Base-by-base conservation (phyloP, 2,113 vertebrate genomes). In the Heterotilapia buettikoferi region DNA sequence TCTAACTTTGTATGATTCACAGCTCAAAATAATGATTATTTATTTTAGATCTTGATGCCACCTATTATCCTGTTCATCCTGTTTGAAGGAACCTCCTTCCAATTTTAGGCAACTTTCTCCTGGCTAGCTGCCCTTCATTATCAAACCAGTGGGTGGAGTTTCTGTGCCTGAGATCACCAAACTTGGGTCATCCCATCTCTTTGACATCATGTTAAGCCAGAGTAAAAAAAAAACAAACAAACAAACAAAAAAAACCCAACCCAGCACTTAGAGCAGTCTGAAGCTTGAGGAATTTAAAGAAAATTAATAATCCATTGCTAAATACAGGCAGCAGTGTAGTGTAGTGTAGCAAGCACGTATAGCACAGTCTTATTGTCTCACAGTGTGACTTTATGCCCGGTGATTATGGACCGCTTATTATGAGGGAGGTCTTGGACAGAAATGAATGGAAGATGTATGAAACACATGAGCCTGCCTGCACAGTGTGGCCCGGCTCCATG, bases 1-100 rank as follows among this genome's bases (percentile, higher is more conserved):
- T 24, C 36, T 43, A 71, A 40, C 63, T 68, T 71, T 71, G 38
- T 16, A 24, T 71, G 66, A 71, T 71, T 71, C 38, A 71, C 36
- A 43, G 66, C 3, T 71, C 66, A 24, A 43, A 71, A 9, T 24
- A 26, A 43, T 71, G 38, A 6, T 43, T 10, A 43, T 71, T 43
- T 16, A 43, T 43, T 40, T 71, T 71, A 43, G 13, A 71, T 24
- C 36, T 71, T 14, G 66, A 43, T 71, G 38, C 12, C 36, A 71
- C 24, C 36, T 43, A 71, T 26, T 43, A 71, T 66, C 61, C 1
- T 66, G 66, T 71, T 71, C 66, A 71, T 24, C 66, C 38, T 71
- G n/a, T 43, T 43, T 71, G n/a, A 71, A 71, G 36, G n/a, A 71
- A 71, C 36, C 24, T 50, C 16, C 16, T 12, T 47, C 24, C 24